Conservation (phyloP, 1,140 invertebrate species). For the Cephus cinctus region DNA sequence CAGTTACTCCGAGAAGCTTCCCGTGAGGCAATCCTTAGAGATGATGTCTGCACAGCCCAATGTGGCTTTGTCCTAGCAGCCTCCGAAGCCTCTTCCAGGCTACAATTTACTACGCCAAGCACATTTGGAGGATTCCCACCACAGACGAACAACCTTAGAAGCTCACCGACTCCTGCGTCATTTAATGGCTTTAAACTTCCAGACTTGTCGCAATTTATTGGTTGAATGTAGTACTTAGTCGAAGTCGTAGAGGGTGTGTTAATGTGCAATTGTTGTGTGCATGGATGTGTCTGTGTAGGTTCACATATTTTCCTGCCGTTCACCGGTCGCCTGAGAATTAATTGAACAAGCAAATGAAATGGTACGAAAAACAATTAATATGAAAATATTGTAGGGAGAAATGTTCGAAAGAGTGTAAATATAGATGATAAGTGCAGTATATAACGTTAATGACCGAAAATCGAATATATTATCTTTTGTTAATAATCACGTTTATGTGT, state of each 20-base stretch:
- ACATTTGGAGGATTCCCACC: conserved; percentile 51
- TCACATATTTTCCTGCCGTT: no score
- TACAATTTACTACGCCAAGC: conserved; percentile 42
- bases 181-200: conserved; percentile 62
- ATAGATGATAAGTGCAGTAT: conserved; percentile 31
- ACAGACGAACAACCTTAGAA: conserved; percentile 40
- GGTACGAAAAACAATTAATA: no score
- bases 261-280: no score
- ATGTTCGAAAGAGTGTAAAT: conserved; percentile 31
- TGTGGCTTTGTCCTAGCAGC: conserved; percentile 68
- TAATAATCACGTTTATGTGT: no score
- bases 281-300: no score
- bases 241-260: no score
- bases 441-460: not conserved
- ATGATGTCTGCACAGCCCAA: conserved; percentile 88
- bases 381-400: no score
- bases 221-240: conserved; percentile 27
- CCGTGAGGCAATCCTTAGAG: conserved; percentile 75
- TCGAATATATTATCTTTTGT: not conserved
- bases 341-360: no score
- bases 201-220: conserved; percentile 65
- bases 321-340: no score
- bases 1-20: conserved; percentile 79
- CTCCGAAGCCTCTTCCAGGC: conserved; percentile 34
- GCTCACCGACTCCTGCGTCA: conserved; percentile 39